Percentiles rank a stretch among this genome's conserved stretches.
These are phyloP conservation scores for Petrocephalus schoutedeni DNA, from an alignment of 2,797 vertebrate genomes.

Conservation along the genomic window DNA sequence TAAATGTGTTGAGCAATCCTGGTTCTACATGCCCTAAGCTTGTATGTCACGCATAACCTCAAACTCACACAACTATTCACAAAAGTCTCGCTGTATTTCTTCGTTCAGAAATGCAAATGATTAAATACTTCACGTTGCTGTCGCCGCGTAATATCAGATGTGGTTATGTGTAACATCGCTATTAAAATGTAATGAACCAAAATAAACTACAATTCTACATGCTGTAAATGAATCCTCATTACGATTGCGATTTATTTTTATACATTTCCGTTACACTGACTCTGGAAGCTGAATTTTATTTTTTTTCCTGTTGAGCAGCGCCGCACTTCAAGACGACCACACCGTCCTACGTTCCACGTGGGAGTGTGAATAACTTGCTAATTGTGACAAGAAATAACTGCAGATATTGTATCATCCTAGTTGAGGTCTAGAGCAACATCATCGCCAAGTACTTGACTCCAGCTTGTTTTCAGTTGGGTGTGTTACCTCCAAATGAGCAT, in stretches of 20 bases:
- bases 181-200: not conserved
- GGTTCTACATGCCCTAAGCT: not conserved
- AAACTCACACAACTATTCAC: not conserved
- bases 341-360: not conserved
- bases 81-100: not conserved
- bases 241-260: not conserved
- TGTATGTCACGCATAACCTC: not conserved
- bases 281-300: not conserved
- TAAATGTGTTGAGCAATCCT: not conserved
- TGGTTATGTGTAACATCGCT: not conserved
- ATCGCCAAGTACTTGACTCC: slow-evolving; percentile 1
- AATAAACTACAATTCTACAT: not conserved
- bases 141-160: not conserved
- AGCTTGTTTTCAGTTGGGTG: not conserved
- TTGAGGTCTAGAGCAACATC: not conserved
- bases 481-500: not conserved
- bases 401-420: not conserved
- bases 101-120: slow-evolving; percentile 1
- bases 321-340: not conserved
- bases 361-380: slow-evolving; percentile 11
- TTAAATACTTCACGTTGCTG: not conserved
- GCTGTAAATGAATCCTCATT: not conserved
- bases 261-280: not conserved
- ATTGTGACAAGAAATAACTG: slow-evolving; percentile 11
- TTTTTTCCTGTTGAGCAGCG: not conserved